These are phyloP conservation scores for Platycheirus rosarum DNA, from an alignment of 2,888 invertebrate genomes.

Conservation along the genomic window DNA sequence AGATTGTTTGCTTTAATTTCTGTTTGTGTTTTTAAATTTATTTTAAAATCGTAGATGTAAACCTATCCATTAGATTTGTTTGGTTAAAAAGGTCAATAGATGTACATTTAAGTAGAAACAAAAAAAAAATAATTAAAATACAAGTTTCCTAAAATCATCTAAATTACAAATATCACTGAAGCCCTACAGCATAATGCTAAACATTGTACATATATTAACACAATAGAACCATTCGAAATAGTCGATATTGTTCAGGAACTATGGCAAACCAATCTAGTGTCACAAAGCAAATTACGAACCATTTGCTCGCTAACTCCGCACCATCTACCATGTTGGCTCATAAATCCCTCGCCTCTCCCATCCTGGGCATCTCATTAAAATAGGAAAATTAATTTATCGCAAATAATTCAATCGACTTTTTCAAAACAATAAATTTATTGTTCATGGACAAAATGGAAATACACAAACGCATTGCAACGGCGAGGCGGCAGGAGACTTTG, in stretches of 20 bases:
- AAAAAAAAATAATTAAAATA: conserved; percentile 29
- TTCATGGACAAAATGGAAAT: conserved; percentile 50
- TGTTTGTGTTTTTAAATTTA: neutral
- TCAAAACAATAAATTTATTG: conserved; percentile 76
- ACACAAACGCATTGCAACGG: neutral
- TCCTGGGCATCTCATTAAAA: conserved; percentile 68
- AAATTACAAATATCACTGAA: conserved; percentile 10
- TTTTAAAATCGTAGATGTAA: neutral
- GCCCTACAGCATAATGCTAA: neutral
- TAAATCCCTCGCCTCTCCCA: neutral
- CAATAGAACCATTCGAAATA: neutral
- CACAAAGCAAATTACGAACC: conserved; percentile 25
- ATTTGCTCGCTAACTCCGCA: neutral
- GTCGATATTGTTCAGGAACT: neutral
- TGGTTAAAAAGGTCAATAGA: conserved; percentile 2
- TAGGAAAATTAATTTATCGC: conserved; percentile 78
- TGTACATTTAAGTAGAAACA: neutral
- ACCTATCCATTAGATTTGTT: neutral
- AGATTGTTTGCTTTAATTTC: too few species aligned
- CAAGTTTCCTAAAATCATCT: conserved; percentile 30
- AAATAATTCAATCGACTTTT: conserved; percentile 78
- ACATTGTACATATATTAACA: neutral
- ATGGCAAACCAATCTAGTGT: conserved; percentile 15
- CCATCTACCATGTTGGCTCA: neutral
- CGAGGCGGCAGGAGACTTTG: too few species aligned